Percentiles rank a stretch among this genome's conserved stretches.
phyloP scores from a whole-genome alignment of 2,113 vertebrate species.

The Podocnemis expansa region DNA sequence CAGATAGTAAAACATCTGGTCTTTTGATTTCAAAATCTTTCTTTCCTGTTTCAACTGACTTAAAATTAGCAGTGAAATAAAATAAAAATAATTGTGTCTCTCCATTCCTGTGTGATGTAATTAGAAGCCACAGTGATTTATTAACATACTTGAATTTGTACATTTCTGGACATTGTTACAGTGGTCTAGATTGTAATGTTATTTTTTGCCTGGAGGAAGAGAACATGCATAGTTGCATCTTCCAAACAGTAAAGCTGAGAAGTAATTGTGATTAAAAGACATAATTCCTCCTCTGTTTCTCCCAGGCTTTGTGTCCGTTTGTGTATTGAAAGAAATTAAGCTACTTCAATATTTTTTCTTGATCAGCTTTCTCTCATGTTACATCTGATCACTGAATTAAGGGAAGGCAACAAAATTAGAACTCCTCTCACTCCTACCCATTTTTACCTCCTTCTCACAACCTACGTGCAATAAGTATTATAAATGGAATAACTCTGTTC shows the following conservation, averaged over 20 bases:
- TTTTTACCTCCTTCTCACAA: background rate
- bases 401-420: background rate
- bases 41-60: background rate
- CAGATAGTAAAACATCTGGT: constrained; percentile 5
- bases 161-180: background rate
- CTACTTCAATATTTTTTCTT: background rate
- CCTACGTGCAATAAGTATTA: background rate
- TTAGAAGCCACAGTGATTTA: background rate
- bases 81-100: background rate
- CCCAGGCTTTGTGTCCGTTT: background rate
- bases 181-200: background rate
- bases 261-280: background rate
- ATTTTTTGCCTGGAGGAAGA: background rate
- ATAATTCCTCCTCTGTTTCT: background rate
- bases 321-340: background rate
- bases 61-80: background rate
- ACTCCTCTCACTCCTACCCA: background rate
- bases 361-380: background rate
- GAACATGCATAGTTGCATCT: background rate
- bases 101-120: background rate
- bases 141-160: accelerated
- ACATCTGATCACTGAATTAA: background rate
- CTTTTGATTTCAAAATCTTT: background rate
- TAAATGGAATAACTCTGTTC: background rate
- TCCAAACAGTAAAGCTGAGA: background rate